phyloP scores from a whole-genome alignment of 1,140 invertebrate species.

The Agrypnia vestita region DNA sequence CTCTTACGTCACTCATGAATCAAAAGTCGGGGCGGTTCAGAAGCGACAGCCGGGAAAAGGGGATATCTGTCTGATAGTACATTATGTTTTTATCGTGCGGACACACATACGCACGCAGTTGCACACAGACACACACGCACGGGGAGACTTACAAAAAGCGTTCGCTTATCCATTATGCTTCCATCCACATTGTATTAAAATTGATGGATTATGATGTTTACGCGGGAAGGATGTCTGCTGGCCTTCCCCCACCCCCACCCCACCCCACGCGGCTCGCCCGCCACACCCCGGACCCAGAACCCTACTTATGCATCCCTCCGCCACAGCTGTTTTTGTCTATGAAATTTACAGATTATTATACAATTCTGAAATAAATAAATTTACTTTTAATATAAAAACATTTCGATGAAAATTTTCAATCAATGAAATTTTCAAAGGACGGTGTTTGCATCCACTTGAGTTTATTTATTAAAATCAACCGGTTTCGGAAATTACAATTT shows the following conservation, averaged over 20 bases:
- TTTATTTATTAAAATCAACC: no score
- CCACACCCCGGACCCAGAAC: not conserved
- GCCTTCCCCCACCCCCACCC: conserved; percentile 5
- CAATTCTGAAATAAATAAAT: no score
- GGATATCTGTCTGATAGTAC: conserved; percentile 17
- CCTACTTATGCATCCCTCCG: conserved; percentile 19
- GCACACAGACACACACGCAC: conserved; percentile 1
- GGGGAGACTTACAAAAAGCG: conserved; percentile 23
- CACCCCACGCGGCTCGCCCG: not conserved
- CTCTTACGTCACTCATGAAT: conserved; percentile 25
- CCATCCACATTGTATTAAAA: conserved; percentile 62
- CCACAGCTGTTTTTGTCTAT: conserved; percentile 20
- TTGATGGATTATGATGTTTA: conserved; percentile 62
- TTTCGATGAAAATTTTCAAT: no score
- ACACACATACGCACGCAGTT: not conserved
- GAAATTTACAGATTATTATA: no score
- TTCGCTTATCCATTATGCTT: conserved; percentile 59
- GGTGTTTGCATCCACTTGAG: no score
- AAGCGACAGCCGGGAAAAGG: conserved; percentile 12
- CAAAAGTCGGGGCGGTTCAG: conserved; percentile 24
- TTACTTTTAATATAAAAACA: no score
- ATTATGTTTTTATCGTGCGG: conserved; percentile 31
- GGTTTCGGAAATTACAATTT: no score
- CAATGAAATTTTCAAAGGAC: no score
- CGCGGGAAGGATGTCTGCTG: conserved; percentile 58